phyloP scores from a whole-genome alignment of 2,797 vertebrate genomes.

The Sebastes minor region DNA sequence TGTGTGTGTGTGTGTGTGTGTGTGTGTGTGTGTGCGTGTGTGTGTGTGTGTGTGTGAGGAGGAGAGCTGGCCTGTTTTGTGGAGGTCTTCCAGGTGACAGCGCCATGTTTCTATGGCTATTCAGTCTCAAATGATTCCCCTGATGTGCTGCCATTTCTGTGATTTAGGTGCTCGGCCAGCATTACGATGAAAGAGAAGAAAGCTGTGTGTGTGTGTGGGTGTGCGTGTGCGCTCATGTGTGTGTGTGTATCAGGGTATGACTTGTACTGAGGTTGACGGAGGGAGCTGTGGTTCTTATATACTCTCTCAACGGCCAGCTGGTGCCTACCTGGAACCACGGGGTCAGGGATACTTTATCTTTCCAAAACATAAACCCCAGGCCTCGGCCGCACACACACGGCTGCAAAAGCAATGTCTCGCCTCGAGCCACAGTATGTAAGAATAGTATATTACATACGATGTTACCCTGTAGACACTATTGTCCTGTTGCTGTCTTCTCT shows the following conservation, averaged over 20 bases:
- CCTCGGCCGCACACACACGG: constrained; percentile 41
- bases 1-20: constrained; percentile 34
- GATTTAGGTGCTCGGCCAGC: constrained; percentile 79
- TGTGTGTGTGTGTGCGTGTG: constrained; percentile 23
- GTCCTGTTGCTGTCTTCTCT: constrained; percentile 57
- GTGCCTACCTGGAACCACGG: constrained; percentile 71
- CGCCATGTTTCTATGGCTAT: constrained; percentile 80
- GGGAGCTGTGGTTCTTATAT: constrained; percentile 67
- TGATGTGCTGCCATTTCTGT: constrained; percentile 84
- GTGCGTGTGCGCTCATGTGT: neutral
- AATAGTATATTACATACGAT: constrained; percentile 71
- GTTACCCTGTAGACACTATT: constrained; percentile 68
- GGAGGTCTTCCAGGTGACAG: constrained; percentile 78
- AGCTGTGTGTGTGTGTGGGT: constrained; percentile 35
- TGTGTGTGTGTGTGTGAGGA: constrained; percentile 29
- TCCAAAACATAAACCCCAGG: constrained; percentile 75
- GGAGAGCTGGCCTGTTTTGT: constrained; percentile 62
- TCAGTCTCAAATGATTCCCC: constrained; percentile 82
- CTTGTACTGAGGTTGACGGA: constrained; percentile 38
- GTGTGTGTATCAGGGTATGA: constrained; percentile 32
- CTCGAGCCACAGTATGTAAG: constrained; percentile 69
- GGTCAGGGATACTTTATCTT: constrained; percentile 75
- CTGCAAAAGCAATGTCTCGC: constrained; percentile 76
- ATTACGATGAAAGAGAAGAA: constrained; percentile 71
- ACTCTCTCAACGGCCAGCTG: constrained; percentile 63